phyloP scores from a whole-genome alignment of 2,113 vertebrate species.

The Lophochroa leadbeateri region DNA sequence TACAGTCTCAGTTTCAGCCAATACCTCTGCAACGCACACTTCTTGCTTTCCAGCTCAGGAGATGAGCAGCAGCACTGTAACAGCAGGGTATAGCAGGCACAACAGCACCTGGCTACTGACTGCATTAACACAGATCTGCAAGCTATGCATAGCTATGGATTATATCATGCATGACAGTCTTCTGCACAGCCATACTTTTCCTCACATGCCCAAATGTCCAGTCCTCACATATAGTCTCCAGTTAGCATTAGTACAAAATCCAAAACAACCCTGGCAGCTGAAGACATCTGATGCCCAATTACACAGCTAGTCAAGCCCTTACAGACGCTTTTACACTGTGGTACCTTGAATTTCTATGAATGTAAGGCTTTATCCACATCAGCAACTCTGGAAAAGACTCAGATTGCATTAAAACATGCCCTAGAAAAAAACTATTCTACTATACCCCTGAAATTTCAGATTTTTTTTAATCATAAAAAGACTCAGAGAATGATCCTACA shows the following conservation, averaged over 20 bases:
- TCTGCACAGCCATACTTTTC: neutral
- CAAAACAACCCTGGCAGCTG: neutral
- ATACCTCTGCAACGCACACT: neutral
- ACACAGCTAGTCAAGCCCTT: neutral
- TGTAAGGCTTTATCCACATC: neutral
- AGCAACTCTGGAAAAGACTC: neutral
- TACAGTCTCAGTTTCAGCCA: neutral
- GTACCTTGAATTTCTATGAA: neutral
- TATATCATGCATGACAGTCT: fast-evolving
- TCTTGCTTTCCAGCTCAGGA: neutral
- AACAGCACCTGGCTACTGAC: neutral
- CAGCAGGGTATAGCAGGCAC: neutral
- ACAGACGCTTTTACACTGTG: neutral
- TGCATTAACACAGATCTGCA: fast-evolving
- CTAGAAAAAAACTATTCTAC: neutral
- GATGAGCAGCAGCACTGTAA: fast-evolving
- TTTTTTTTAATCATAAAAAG: neutral
- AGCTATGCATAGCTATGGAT: fast-evolving
- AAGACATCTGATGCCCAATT: neutral
- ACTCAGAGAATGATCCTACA: neutral
- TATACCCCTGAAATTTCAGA: neutral
- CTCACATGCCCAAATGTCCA: fast-evolving
- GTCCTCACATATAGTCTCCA: neutral
- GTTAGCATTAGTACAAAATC: neutral
- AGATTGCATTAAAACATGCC: neutral